These are phyloP conservation scores for Elgonia sp. DNA, from an alignment of 2,888 invertebrate species.

Conservation along the genomic window DNA sequence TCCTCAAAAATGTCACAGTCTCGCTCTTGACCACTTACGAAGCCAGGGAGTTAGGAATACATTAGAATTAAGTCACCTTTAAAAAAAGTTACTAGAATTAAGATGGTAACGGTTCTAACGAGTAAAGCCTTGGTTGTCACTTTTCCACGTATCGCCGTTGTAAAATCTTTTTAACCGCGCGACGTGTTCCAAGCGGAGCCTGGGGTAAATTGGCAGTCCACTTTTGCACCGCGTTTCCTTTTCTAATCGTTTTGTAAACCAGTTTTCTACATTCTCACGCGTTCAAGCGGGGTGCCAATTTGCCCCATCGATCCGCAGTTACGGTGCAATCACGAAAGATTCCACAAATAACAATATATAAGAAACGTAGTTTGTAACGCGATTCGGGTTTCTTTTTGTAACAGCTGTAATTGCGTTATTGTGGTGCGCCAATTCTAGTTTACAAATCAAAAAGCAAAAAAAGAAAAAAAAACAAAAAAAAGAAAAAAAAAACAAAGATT, in stretches of 20 bases:
- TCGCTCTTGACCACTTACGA: conserved; percentile 5
- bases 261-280: conserved; percentile 56
- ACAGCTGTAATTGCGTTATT: conserved; percentile 17
- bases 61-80: conserved; percentile 36
- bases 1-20: not conserved
- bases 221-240: conserved; percentile 35
- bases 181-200: not conserved
- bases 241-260: conserved; percentile 64
- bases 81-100: conserved; percentile 26
- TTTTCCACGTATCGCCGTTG: conserved; percentile 10
- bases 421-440: conserved; percentile 23
- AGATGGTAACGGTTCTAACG: conserved; percentile 56
- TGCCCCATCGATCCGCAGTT: not conserved
- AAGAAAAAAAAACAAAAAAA: not conserved
- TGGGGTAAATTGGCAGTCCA: not conserved
- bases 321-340: conserved; percentile 24
- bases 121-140: conserved; percentile 23
- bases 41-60: conserved; percentile 37
- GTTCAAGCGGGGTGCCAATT: not conserved
- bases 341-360: not conserved
- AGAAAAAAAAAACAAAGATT: not conserved
- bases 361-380: not conserved
- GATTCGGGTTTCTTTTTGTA: conserved; percentile 16
- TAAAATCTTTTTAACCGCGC: conserved; percentile 12
- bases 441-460: conserved; percentile 17